A percentile compares a stretch with the other conserved stretches of the same genome.
phyloP scores from a whole-genome alignment of 2,113 vertebrate species.

The Pipa parva region DNA sequence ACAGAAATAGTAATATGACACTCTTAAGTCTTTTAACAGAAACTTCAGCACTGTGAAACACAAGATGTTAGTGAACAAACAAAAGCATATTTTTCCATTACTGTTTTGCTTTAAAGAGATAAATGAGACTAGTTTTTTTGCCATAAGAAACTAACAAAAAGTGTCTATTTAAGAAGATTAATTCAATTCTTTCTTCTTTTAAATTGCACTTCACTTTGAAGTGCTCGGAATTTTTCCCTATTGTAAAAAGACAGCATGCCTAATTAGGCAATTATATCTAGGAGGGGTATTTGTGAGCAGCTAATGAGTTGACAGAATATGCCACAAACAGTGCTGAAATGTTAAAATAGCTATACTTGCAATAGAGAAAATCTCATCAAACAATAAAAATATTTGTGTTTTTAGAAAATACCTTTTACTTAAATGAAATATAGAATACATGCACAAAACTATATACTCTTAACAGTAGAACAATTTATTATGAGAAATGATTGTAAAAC shows the following conservation, averaged over 20 bases:
- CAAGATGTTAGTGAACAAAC: too few species aligned
- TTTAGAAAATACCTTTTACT: neutral
- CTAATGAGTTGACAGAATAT: constrained; percentile 28
- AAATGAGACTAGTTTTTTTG: too few species aligned
- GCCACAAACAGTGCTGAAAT: constrained; percentile 8
- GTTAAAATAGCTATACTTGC: neutral
- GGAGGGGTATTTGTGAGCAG: constrained; percentile 20
- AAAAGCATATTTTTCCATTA: too few species aligned
- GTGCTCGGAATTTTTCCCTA: constrained; percentile 27
- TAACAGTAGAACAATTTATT: too few species aligned
- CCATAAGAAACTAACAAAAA: neutral
- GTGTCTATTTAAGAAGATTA: constrained; percentile 27
- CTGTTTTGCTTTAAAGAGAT: too few species aligned
- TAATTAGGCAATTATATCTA: constrained; percentile 30
- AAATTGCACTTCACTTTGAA: constrained; percentile 28
- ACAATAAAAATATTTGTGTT: neutral
- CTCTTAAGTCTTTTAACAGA: too few species aligned
- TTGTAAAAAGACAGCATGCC: constrained; percentile 25
- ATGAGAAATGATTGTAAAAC: too few species aligned
- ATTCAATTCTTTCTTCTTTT: constrained; percentile 31
- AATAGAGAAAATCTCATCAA: neutral
- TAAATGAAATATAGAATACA: too few species aligned
- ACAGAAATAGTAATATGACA: too few species aligned
- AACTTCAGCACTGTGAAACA: too few species aligned
- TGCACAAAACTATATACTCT: too few species aligned